Base-by-base conservation (phyloP, 1,140 invertebrate genomes). In the Drosophila bocki region DNA sequence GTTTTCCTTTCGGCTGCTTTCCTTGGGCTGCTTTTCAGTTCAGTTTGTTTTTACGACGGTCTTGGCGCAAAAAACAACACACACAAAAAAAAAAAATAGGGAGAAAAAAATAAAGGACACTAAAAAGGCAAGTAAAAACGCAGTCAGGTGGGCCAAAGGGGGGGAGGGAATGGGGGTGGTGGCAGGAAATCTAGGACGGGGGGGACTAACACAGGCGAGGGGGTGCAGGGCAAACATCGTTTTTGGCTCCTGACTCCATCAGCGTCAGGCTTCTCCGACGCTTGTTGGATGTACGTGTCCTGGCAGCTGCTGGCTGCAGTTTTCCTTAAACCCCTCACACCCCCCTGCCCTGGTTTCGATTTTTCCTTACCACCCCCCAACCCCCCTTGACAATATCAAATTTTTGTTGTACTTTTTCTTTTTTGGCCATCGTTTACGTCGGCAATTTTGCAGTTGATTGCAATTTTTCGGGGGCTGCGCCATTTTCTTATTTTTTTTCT, bases 391-490 rank as follows among this genome's bases (percentile, higher is more conserved):
- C 61, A 53, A 51, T 76, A 76, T 75, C 63, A 57, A 50, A 58
- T 47, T 75, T 54, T 58, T 60, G 9, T 75, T 75, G 50, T 54
- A 41, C n/a, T 51, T 62, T 45, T 62, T 63, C 37, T 33, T 58
- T 78, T 78, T 78, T 78, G 64, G 76, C 77, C 84, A 77, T 83
- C 84, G 84, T 88, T 91, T 91, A 88, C 88, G 87, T 91, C 83
- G 87, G 88, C 87, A 91, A 91, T 91, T 91, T 91, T 91, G 87
- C 87, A 91, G 83, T 91, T 91, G 88, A 91, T 91, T 91, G 87
- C 88, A 91, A 91, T 91, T 91, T 91, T 91, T 91, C 74, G 85
- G 61, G 70, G 81, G 70, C 85, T 88, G 85, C 85, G 75, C 85
- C 74, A 90, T 85, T 85, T 85, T 81, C 62, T 56, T 54, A 41